phyloP scores from a whole-genome alignment of 2,888 invertebrate genomes.

The Biston stratarius region DNA sequence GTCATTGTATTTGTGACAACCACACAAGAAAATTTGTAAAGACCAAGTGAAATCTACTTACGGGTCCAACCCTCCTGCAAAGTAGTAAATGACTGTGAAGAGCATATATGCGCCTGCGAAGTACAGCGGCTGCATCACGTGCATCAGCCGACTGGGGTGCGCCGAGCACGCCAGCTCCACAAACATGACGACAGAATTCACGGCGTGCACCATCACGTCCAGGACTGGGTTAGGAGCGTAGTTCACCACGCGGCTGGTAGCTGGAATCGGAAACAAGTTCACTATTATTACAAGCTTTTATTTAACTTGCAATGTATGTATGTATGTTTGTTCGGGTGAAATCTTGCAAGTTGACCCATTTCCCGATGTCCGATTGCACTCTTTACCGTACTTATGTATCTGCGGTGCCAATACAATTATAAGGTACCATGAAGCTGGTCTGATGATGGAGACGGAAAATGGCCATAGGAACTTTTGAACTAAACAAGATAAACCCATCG shows the following conservation, averaged over 20 bases:
- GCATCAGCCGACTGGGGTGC: slow-evolving; percentile 89
- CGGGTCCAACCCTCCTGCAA: slow-evolving; percentile 91
- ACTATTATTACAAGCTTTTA: neutral
- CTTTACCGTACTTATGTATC: too few species aligned
- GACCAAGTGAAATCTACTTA: slow-evolving; percentile 61
- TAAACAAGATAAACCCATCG: too few species aligned
- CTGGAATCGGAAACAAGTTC: slow-evolving; percentile 52
- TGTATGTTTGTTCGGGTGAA: too few species aligned
- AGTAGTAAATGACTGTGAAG: slow-evolving; percentile 90
- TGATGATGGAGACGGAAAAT: too few species aligned
- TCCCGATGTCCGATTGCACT: too few species aligned
- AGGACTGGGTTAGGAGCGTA: slow-evolving; percentile 75
- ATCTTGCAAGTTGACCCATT: too few species aligned
- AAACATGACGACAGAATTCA: slow-evolving; percentile 91
- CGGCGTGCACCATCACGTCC: slow-evolving; percentile 84
- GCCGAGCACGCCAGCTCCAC: slow-evolving; percentile 90
- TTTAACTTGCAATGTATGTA: too few species aligned
- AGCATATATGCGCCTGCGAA: slow-evolving; percentile 89
- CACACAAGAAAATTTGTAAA: too few species aligned
- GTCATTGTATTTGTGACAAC: too few species aligned
- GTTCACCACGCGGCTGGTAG: slow-evolving; percentile 60
- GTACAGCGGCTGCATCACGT: slow-evolving; percentile 89
- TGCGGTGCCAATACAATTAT: too few species aligned
- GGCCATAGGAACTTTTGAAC: too few species aligned
- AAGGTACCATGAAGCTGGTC: too few species aligned